Conservation (phyloP, 2,888 invertebrate species). For the Lasioglossum morio region DNA sequence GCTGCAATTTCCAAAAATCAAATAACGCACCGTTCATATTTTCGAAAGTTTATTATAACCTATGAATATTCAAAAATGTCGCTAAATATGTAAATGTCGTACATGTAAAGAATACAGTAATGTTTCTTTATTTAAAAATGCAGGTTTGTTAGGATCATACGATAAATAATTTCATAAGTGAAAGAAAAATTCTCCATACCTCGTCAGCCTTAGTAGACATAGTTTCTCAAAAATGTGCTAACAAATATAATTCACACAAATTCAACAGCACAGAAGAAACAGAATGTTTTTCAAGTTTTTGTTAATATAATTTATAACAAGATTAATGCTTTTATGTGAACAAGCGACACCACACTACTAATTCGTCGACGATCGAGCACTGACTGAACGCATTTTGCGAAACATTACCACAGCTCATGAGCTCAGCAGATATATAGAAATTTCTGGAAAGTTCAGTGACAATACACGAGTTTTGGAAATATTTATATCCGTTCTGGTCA, state of each 20-base stretch:
- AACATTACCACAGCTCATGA: neutral
- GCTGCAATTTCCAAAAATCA: neutral
- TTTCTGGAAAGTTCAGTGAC: conserved; percentile 35
- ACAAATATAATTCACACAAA: neutral
- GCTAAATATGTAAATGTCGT: neutral
- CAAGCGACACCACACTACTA: neutral
- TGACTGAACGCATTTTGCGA: conserved; percentile 7
- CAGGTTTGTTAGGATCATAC: neutral
- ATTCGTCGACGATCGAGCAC: neutral
- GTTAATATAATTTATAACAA: neutral
- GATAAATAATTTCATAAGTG: neutral
- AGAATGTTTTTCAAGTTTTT: neutral
- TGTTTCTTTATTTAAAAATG: neutral
- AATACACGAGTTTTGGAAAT: neutral
- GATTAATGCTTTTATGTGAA: neutral
- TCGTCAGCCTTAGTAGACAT: conserved; percentile 58
- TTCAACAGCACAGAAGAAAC: neutral
- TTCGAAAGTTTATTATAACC: neutral
- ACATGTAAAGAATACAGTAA: neutral
- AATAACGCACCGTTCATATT: neutral
- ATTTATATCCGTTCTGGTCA: neutral
- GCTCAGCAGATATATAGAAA: conserved; percentile 21
- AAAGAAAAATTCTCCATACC: conserved; percentile 32
- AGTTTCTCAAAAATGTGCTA: neutral
- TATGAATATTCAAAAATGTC: neutral